These are phyloP conservation scores for Limosa lapponica DNA, from an alignment of 2,797 vertebrate genomes.

Conservation along the genomic window DNA sequence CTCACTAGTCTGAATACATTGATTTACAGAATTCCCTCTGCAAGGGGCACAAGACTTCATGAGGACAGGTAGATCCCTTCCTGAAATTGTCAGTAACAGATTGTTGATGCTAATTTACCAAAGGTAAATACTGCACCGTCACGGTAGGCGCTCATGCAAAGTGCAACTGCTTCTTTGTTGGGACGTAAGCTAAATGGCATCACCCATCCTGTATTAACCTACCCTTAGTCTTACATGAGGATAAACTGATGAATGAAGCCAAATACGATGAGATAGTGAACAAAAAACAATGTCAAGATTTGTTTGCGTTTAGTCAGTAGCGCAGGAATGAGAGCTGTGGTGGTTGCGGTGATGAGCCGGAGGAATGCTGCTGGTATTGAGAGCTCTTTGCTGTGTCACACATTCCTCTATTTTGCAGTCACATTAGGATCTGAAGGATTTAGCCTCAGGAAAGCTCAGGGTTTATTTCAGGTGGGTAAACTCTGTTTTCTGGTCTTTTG, in stretches of 20 bases:
- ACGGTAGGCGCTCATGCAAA: background rate
- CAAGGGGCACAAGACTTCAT: background rate
- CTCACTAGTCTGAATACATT: background rate
- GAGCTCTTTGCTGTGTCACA: slow-evolving; percentile 61
- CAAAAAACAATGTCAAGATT: slow-evolving; percentile 36
- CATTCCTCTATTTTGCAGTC: slow-evolving; percentile 50
- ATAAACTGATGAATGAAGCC: background rate
- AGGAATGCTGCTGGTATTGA: slow-evolving; percentile 59
- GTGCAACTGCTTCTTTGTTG: background rate
- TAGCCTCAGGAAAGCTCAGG: slow-evolving; percentile 53
- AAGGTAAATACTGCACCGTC: background rate
- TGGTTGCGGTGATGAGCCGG: slow-evolving; percentile 15
- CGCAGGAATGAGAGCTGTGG: slow-evolving; percentile 38
- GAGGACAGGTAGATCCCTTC: background rate
- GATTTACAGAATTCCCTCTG: background rate
- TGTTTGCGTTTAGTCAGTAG: slow-evolving; percentile 36
- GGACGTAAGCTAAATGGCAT: background rate
- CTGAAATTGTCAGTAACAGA: background rate
- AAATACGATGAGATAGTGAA: background rate
- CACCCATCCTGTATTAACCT: background rate
- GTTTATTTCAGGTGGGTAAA: slow-evolving; percentile 66
- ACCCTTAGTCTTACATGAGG: background rate
- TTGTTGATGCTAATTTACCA: background rate
- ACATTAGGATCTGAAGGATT: slow-evolving; percentile 48
- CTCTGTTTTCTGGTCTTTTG: slow-evolving; percentile 43